Evolutionary conservation across 2,797 vertebrate genomes (phyloP).

Genomic region (Phrynocephalus forsythii): DNA sequence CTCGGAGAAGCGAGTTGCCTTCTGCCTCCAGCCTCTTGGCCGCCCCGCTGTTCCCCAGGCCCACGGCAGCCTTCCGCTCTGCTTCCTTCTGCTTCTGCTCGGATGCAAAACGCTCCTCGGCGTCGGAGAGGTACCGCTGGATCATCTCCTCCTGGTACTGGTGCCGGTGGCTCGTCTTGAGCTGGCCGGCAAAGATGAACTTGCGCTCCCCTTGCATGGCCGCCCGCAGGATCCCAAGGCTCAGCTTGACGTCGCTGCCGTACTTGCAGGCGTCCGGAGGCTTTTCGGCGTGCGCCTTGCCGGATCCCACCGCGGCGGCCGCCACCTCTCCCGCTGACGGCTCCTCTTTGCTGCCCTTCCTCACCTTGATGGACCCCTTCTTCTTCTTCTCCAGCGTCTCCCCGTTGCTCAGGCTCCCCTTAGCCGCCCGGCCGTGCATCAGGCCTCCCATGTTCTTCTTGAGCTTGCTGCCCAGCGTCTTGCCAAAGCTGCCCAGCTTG

Average conservation of each 20-base stretch:
- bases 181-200: slow-evolving; percentile 88
- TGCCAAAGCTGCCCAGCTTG: slow-evolving; percentile 96
- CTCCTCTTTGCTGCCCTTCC: slow-evolving; percentile 90
- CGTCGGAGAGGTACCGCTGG: slow-evolving; percentile 90
- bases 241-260: slow-evolving; percentile 89
- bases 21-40: slow-evolving; percentile 73
- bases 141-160: slow-evolving; percentile 99
- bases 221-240: slow-evolving; percentile 87
- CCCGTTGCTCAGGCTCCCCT: slow-evolving; percentile 73
- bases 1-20: slow-evolving; percentile 58
- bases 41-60: slow-evolving; percentile 41
- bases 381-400: slow-evolving; percentile 78
- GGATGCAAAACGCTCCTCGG: slow-evolving; percentile 87
- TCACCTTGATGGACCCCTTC: slow-evolving; percentile 86
- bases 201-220: slow-evolving; percentile 95
- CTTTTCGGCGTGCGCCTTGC: slow-evolving; percentile 74
- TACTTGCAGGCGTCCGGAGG: slow-evolving; percentile 83
- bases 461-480: slow-evolving; percentile 94
- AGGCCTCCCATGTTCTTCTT: slow-evolving; percentile 96
- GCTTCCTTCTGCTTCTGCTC: slow-evolving; percentile 92
- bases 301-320: slow-evolving; percentile 67
- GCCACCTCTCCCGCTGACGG: slow-evolving; percentile 61
- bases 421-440: slow-evolving; percentile 86
- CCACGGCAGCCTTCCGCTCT: slow-evolving; percentile 80
- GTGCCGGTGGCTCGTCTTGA: slow-evolving; percentile 92